Conservation (phyloP, 2,113 vertebrate species). For the Perognathus longimembris region DNA sequence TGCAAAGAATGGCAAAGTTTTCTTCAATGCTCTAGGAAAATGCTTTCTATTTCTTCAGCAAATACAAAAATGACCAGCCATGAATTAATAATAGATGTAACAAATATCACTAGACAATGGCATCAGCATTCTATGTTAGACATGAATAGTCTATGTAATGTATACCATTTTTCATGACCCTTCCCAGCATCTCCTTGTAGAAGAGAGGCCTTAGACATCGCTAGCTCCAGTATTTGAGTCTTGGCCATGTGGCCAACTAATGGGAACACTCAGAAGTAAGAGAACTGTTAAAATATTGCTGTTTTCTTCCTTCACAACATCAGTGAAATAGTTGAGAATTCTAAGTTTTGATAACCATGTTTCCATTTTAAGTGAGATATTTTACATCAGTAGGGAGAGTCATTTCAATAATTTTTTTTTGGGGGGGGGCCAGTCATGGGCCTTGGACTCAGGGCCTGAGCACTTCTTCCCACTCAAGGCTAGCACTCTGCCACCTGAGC, state of each 20-base stretch:
- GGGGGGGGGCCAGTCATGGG: too few relatives aligned
- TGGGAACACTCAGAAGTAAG: not conserved
- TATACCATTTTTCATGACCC: too few relatives aligned
- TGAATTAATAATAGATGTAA: not conserved
- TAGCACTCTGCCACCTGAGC: too few relatives aligned
- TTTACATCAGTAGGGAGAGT: not conserved
- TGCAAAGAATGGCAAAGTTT: not conserved
- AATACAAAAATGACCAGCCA: not conserved
- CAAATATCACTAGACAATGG: not conserved
- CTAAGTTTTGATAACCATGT: not conserved
- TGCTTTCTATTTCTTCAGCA: not conserved
- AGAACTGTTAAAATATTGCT: not conserved
- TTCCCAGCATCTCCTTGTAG: fast-evolving
- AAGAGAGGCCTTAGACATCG: fast-evolving
- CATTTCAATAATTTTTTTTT: not conserved
- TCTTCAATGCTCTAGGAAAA: not conserved
- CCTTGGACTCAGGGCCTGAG: too few relatives aligned
- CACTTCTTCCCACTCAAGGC: too few relatives aligned
- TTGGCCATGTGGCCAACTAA: not conserved
- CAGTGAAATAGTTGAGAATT: not conserved
- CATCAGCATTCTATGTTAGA: not conserved
- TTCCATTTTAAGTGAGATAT: not conserved
- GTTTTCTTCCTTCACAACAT: not conserved
- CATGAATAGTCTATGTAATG: not conserved
- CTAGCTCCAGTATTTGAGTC: not conserved